Percentiles rank a stretch among this genome's conserved stretches.
These are phyloP conservation scores for Sebastes hubbsi DNA, from an alignment of 2,797 vertebrate species.

Conservation along the genomic window DNA sequence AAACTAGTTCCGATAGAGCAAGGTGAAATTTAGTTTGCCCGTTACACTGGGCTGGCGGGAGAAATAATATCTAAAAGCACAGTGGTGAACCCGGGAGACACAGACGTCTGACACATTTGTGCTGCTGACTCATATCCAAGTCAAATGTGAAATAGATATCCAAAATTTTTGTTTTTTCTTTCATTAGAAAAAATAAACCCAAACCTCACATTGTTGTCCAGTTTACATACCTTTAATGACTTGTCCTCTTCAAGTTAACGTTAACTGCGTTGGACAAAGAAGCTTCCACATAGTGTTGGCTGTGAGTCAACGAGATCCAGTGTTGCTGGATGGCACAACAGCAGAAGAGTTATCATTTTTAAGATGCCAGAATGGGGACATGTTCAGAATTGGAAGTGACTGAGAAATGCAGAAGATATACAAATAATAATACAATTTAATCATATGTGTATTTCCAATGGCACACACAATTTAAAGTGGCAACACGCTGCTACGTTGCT, in stretches of 20 bases:
- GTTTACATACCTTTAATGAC: slow-evolving; percentile 28
- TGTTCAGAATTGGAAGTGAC: neutral
- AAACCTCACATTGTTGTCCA: neutral
- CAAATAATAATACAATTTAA: neutral
- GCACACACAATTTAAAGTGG: neutral
- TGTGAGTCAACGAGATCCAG: neutral
- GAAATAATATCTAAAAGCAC: neutral
- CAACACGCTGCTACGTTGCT: neutral
- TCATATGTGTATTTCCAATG: neutral
- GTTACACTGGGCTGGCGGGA: neutral
- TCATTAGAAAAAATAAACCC: neutral
- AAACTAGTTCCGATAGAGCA: neutral
- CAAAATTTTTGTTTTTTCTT: too few species aligned
- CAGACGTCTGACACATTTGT: neutral
- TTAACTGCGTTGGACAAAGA: neutral
- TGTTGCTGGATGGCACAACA: neutral
- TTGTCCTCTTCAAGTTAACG: slow-evolving; percentile 6
- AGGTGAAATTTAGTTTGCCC: neutral
- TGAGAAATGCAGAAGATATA: neutral
- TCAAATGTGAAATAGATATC: neutral
- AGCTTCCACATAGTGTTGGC: neutral
- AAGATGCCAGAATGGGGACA: neutral
- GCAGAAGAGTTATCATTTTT: neutral
- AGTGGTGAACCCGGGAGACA: neutral
- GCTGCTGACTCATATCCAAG: neutral